Evolutionary conservation across 2,113 vertebrate species (phyloP), one percentile per base, ranked within the genome.

Genomic region (Scytalopus superciliaris): DNA sequence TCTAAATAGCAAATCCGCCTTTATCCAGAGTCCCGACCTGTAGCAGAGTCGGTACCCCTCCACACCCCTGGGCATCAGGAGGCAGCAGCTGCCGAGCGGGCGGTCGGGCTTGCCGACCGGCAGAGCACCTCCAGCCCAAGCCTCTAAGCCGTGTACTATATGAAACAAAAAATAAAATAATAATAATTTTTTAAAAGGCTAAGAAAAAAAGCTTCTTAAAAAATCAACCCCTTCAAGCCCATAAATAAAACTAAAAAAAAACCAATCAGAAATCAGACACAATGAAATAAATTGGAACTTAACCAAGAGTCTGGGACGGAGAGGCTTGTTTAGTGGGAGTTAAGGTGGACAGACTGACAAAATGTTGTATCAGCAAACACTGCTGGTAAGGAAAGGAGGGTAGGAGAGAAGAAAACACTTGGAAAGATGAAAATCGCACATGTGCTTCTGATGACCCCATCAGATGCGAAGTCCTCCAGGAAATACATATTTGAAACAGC

Each of bases 401-500:
- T 22, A 28, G 49, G 40, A 68, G 52, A 59, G 44, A 5, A 86
- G 42, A 93, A 92, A 81, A 74, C 50, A 39, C 72, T 93, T 78
- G 85, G 92, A 93, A 90, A 93, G 73, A 90, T 77, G 76, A 93
- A 96, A 96, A 95, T 95, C 69, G 21, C 93, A 92, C 80, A 90
- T 94, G 92, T 92, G 96, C 92, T 93, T 90, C 96, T 96, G 94
- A 90, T 89, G 94, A 96, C 92, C 94, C 92, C 69, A 45, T 94
- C 78, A 94, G 79, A 92, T 92, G 85, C 4, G 9, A 95, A 92
- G 83, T 93, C 90, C 90, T 96, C 80, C 96, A 96, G 95, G 96
- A 96, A 97, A 96, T 92, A 92, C 90, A 93, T 96, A 93, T 96
- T 94, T 92, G 93, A 92, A 95, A 88, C 93, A 90, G 94, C 76